phyloP scores from a whole-genome alignment of 2,888 invertebrate species.

The Philopedon plagiatum region DNA sequence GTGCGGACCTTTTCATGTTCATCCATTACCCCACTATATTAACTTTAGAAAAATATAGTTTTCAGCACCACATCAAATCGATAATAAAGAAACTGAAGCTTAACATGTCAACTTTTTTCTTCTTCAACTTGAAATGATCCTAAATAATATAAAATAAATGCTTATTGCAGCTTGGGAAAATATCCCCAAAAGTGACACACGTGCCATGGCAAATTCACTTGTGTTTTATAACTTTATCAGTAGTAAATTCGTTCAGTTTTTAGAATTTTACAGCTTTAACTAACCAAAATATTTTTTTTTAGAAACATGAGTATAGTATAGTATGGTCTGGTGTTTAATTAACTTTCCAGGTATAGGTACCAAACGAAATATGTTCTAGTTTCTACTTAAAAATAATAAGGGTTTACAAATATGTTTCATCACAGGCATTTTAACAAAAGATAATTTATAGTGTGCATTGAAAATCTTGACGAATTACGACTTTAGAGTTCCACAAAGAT shows the following conservation, averaged over 20 bases:
- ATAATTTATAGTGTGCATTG: constrained; percentile 32
- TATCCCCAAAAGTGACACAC: constrained; percentile 5
- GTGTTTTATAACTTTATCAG: constrained; percentile 9
- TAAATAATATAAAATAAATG: background rate
- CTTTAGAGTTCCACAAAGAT: constrained; percentile 1
- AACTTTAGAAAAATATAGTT: too few species aligned
- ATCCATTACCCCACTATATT: background rate
- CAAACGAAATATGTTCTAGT: constrained; percentile 23
- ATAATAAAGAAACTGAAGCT: too few species aligned
- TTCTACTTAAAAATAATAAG: constrained; percentile 38
- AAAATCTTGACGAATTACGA: constrained; percentile 2
- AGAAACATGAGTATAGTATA: constrained; percentile 8
- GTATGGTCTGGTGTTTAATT: too few species aligned
- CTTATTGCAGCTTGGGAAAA: background rate
- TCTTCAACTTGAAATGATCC: background rate
- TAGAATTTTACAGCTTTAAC: constrained; percentile 18
- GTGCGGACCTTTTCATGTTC: constrained; percentile 5
- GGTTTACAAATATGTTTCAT: constrained; percentile 38
- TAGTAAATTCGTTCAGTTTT: constrained; percentile 43
- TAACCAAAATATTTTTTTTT: background rate
- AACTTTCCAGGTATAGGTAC: constrained; percentile 11
- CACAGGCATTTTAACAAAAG: constrained; percentile 45
- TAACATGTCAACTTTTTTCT: too few species aligned
- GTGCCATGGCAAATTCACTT: background rate
- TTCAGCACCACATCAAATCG: too few species aligned